These are phyloP conservation scores for Apodemia zela DNA, from an alignment of 2,888 invertebrate species.

Conservation along the genomic window DNA sequence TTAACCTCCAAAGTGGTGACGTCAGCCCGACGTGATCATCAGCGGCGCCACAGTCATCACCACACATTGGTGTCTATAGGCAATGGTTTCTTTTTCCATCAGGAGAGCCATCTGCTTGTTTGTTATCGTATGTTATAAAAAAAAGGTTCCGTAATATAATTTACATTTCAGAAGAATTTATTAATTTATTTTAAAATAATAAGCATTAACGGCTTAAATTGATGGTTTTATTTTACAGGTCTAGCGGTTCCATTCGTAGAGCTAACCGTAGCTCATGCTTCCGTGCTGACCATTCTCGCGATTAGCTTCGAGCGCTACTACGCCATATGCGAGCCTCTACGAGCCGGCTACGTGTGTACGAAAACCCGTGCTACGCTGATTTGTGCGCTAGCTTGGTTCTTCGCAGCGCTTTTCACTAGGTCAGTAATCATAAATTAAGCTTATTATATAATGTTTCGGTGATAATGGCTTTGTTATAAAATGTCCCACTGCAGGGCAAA, in stretches of 20 bases:
- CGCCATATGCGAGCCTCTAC: slow-evolving; percentile 95
- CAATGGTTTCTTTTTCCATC: too few relatives aligned
- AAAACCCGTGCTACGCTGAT: slow-evolving; percentile 91
- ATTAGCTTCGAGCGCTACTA: slow-evolving; percentile 95
- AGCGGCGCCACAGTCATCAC: too few relatives aligned
- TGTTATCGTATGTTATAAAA: too few relatives aligned
- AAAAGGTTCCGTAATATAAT: too few relatives aligned
- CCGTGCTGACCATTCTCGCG: slow-evolving; percentile 94
- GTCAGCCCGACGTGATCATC: too few relatives aligned
- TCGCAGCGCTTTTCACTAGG: slow-evolving; percentile 93
- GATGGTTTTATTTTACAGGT: slow-evolving; percentile 77
- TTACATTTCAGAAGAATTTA: too few relatives aligned
- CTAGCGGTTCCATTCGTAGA: slow-evolving; percentile 96
- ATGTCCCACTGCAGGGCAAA: slow-evolving; percentile 13
- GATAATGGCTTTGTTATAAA: slow-evolving; percentile 1
- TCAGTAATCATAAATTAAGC: slow-evolving; percentile 52
- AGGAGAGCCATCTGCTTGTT: too few relatives aligned
- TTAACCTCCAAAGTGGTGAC: too few relatives aligned
- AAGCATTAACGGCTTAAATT: too few relatives aligned
- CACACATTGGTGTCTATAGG: too few relatives aligned
- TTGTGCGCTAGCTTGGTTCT: slow-evolving; percentile 90
- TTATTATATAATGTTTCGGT: background rate
- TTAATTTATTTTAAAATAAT: too few relatives aligned
- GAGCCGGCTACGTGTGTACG: slow-evolving; percentile 94
- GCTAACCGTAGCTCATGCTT: slow-evolving; percentile 94